These are phyloP conservation scores for Acrobasis suavella DNA, from an alignment of 2,888 invertebrate species.

Conservation along the genomic window DNA sequence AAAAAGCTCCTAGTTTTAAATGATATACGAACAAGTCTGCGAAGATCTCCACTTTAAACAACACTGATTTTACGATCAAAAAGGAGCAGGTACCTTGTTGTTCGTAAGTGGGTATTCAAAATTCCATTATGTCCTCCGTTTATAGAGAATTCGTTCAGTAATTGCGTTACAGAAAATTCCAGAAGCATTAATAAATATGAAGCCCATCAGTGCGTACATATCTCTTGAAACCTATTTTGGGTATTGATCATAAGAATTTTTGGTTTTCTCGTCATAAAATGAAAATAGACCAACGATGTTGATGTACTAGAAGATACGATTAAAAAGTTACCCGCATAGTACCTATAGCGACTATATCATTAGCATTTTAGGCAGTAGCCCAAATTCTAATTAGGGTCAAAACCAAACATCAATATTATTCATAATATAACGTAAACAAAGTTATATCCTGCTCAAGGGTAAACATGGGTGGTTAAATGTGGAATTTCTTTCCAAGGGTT, in stretches of 20 bases:
- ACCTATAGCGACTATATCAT: no score
- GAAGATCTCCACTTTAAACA: no score
- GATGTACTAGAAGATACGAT: no score
- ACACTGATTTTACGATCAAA: neutral
- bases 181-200: conserved; percentile 1
- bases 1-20: neutral
- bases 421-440: no score
- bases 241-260: neutral
- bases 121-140: conserved; percentile 16
- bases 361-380: no score
- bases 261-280: neutral
- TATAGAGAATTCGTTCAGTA: conserved; percentile 6
- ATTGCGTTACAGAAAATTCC: conserved; percentile 7
- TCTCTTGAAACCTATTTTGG: neutral
- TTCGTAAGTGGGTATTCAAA: conserved; percentile 19
- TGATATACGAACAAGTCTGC: neutral
- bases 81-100: neutral
- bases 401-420: no score
- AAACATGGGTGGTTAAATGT: no score
- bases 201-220: neutral
- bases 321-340: no score
- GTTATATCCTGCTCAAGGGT: no score
- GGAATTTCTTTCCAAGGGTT: no score
- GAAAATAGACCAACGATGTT: no score
- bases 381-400: no score